Evolutionary conservation across 2,888 invertebrate genomes (phyloP).

Genomic region (Siphlonurus alternatus): DNA sequence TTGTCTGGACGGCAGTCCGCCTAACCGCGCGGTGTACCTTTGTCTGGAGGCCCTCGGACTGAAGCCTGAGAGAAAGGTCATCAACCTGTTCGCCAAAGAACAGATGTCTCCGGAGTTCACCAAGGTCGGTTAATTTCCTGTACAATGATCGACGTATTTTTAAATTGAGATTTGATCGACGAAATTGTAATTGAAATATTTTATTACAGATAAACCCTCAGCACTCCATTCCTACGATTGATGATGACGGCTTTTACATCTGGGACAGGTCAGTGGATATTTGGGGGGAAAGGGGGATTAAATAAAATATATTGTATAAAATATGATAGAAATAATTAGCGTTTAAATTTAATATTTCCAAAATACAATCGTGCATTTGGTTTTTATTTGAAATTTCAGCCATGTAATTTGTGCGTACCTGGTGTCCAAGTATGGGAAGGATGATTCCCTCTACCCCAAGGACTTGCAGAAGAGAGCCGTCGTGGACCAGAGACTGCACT

Average conservation of each 20-base stretch:
- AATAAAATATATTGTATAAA: no score
- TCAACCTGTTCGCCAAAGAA: background rate
- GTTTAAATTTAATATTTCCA: background rate
- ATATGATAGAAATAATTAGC: no score
- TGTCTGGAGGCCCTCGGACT: background rate
- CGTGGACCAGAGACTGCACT: conserved; percentile 43
- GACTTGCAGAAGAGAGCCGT: conserved; percentile 36
- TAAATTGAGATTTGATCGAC: no score
- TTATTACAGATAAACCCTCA: conserved; percentile 10
- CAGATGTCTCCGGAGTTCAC: background rate
- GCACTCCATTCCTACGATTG: conserved; percentile 9
- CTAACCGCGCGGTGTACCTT: conserved; percentile 4
- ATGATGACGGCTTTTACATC: conserved; percentile 8
- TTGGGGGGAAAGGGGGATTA: no score
- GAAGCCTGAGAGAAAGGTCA: background rate
- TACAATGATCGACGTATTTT: no score
- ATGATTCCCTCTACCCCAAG: conserved; percentile 41
- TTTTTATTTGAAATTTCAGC: conserved; percentile 16
- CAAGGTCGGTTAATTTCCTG: no score
- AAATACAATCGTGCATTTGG: background rate
- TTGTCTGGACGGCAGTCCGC: conserved; percentile 5
- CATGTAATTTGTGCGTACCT: conserved; percentile 45
- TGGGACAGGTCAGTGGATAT: conserved; percentile 11
- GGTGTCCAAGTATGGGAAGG: conserved; percentile 39
- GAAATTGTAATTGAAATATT: no score